Base-by-base conservation (phyloP, 2,113 vertebrate species). In the Chaetodon trifascialis region DNA sequence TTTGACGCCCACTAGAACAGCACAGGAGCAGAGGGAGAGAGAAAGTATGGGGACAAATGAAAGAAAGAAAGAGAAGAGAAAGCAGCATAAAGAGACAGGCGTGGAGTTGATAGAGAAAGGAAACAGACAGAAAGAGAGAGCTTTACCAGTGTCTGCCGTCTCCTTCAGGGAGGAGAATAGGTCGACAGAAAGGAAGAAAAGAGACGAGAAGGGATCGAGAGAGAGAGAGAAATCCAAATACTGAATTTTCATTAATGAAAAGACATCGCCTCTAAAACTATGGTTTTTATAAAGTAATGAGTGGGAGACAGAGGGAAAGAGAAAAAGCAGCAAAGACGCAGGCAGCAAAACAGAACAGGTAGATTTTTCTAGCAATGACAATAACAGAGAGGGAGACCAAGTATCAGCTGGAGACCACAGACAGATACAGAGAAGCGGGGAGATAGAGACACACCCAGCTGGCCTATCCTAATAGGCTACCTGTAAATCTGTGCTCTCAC, bases 1-100 rank as follows among this genome's bases (percentile, higher is more conserved):
- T 92, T 88, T 88, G 74, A 93, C 93, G 71, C 94, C 94, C 93
- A 95, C 95, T 91, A 88, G 80, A 94, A 79, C 88, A 93, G 91
- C 89, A 86, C 85, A 78, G 76, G 75, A 89, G 90, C 76, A 63
- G 83, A 86, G 84, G 79, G 80, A 90, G 83, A 67, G 82, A 82
- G 82, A 88, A 66, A 87, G 63, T 54, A 73, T 80, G 54, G 74
- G 56, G 66, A 12, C 10, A 82, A 83, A 77, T 82, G 73, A 80
- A 85, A 67, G 63, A 77, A 25, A 75, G 23, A 49, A 36, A 55
- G 68, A 75, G 79, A 25, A 71, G 66, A 60, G 56, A 79, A 42
- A 34, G 11, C 19, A 36, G 44, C 49, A 83, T 76, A 85, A 80
- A 81, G 54, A 84, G 71, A 76, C 42, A 65, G 67, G 63, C 58